Evolutionary conservation across 2,113 vertebrate species (phyloP), one percentile per base, ranked within the genome.

Genomic region (Capricornis sumatraensis): DNA sequence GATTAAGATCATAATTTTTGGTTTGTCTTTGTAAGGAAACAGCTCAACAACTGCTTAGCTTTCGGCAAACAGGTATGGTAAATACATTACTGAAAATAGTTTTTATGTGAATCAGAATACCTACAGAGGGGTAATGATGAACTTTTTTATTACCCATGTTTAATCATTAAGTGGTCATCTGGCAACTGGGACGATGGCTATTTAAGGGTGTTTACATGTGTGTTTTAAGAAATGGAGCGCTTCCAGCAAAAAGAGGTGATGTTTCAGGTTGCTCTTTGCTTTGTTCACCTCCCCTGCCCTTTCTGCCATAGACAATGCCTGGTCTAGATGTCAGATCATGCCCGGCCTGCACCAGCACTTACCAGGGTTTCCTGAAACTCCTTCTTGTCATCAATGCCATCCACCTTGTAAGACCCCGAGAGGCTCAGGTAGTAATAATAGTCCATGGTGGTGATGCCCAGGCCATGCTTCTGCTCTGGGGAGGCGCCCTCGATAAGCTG

Each of bases 321-420:
- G 3, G 21, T 7, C 43, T 0, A 28, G 14, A n/a, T 1, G 8
- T 28, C 50, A 13, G 84, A 85, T 8, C n/a, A 17, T 4, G 45
- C n/a, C 43, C n/a, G 6, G 47, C n/a, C 3, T 0, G 10, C 1
- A 6, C 36, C 50, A 1, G n/a, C 89, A 96, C 96, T 97, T 98
- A 99, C 99, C 99, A 99, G 95, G 4, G 99, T 99, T 98, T 99
- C 99, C 88, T 99, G 99, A 98, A 99, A 99, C 96, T 99, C 99
- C 0, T 98, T 99, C 98, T 98, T 99, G 98, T 99, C 99, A 3
- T 99, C 99, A 71, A 99, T 99, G 98, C 99, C 99, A n/a, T 99
- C 99, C 1, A 99, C 99, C 98, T 99, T 99, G 98, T 99, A 99
- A 97, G 99, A 99, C 33, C 99, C 99, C 1, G 99, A 99, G 95